phyloP scores from a whole-genome alignment of 2,113 vertebrate genomes.

The Tenebrosternarchus preto region DNA sequence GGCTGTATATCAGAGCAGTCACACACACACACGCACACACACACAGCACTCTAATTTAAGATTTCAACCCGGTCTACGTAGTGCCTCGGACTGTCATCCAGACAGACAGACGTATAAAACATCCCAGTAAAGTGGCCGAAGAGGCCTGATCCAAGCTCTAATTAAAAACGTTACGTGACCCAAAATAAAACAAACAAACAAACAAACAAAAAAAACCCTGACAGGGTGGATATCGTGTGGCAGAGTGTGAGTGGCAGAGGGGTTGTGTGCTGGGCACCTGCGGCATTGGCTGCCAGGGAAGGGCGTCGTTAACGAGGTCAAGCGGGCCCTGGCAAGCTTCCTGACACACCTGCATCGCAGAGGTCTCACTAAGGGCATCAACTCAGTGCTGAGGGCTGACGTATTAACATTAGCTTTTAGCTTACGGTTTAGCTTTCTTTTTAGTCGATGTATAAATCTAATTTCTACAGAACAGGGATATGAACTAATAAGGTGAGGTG shows the following conservation, averaged over 20 bases:
- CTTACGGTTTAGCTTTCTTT: constrained; percentile 2
- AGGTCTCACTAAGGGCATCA: too few species aligned
- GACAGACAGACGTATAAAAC: constrained; percentile 46
- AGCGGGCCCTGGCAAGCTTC: constrained; percentile 22
- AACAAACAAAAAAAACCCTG: too few species aligned
- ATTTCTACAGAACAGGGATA: not conserved
- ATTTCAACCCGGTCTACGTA: constrained; percentile 21
- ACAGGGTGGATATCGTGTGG: constrained; percentile 19
- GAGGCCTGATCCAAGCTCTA: constrained; percentile 28
- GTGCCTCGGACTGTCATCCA: constrained; percentile 7
- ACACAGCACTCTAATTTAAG: constrained; percentile 42
- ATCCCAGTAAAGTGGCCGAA: constrained; percentile 43
- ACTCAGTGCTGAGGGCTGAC: too few species aligned
- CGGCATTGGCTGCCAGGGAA: constrained; percentile 43
- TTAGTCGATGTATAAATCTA: not conserved
- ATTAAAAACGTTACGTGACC: constrained; percentile 41
- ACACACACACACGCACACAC: not conserved
- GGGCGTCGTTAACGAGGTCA: constrained; percentile 36
- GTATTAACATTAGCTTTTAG: too few species aligned
- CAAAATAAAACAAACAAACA: too few species aligned
- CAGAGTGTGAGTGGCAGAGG: not conserved
- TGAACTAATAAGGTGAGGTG: not conserved
- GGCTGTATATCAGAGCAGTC: constrained; percentile 33
- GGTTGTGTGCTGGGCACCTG: constrained; percentile 14
- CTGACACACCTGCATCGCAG: not conserved